Evolutionary conservation across 2,797 vertebrate species (phyloP).

Genomic region (Leucoraja ocellata): DNA sequence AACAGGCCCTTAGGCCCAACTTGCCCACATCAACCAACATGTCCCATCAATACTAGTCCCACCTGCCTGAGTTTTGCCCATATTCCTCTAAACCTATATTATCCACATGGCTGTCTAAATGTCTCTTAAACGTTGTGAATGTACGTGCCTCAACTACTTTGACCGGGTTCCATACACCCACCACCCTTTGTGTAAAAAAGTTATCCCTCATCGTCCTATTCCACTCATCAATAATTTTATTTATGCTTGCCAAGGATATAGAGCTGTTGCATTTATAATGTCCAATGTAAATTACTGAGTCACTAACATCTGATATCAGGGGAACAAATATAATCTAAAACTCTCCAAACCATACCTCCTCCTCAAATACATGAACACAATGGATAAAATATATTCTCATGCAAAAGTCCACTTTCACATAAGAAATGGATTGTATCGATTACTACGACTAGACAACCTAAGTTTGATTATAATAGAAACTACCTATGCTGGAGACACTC

Average conservation of each 20-base stretch:
- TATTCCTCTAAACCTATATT: too few relatives aligned
- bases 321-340: not conserved
- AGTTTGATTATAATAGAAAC: not conserved
- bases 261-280: not conserved
- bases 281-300: not conserved
- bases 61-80: too few relatives aligned
- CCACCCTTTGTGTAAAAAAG: too few relatives aligned
- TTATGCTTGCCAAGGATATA: not conserved
- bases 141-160: too few relatives aligned
- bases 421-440: not conserved
- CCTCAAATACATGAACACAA: not conserved
- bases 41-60: too few relatives aligned
- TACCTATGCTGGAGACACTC: too few relatives aligned
- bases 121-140: too few relatives aligned
- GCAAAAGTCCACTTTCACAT: not conserved
- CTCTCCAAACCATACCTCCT: not conserved
- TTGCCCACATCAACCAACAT: too few relatives aligned
- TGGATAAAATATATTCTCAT: not conserved
- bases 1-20: too few relatives aligned
- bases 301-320: not conserved
- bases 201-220: too few relatives aligned
- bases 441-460: not conserved
- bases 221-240: not conserved
- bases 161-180: too few relatives aligned
- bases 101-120: too few relatives aligned